A percentile compares a stretch with the other conserved stretches of the same genome.
Conservation (phyloP, 2,797 vertebrate genomes). For the Falco rusticolus region DNA sequence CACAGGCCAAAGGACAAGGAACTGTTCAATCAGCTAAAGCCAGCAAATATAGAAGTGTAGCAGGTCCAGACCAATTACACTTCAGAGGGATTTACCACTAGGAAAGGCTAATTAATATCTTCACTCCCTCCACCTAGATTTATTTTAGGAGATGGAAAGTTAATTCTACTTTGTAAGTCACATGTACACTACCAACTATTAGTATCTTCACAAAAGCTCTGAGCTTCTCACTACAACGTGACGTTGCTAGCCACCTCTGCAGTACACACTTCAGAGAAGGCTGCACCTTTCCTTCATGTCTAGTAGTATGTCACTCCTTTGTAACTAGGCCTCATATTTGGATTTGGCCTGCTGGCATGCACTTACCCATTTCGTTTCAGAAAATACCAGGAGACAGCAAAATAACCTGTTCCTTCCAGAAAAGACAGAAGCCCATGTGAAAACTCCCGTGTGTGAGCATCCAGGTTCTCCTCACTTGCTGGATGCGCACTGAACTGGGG, state of each 20-base stretch:
- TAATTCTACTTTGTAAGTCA: not conserved
- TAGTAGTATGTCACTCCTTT: not conserved
- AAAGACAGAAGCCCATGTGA: not conserved
- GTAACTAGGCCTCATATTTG: not conserved
- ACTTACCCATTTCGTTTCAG: not conserved
- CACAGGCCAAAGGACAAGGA: not conserved
- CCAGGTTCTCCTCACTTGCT: not conserved
- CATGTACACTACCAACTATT: not conserved
- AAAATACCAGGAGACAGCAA: not conserved
- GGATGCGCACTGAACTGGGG: no score
- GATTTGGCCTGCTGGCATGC: not conserved
- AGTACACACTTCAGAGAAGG: not conserved
- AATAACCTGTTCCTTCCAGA: not conserved
- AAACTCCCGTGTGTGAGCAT: not conserved
- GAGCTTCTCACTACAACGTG: not conserved
- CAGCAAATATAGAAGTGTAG: not conserved
- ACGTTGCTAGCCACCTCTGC: not conserved
- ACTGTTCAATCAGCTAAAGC: not conserved
- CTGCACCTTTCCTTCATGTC: not conserved
- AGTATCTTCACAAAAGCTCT: not conserved
- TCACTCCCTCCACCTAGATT: not conserved
- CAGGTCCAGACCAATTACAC: not conserved
- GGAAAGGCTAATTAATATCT: not conserved
- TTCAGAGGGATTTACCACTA: not conserved
- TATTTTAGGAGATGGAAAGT: not conserved